Evolutionary conservation across 2,888 invertebrate species (phyloP), one percentile per base, ranked within the genome.

Genomic region (Melinaea marsaeus): DNA sequence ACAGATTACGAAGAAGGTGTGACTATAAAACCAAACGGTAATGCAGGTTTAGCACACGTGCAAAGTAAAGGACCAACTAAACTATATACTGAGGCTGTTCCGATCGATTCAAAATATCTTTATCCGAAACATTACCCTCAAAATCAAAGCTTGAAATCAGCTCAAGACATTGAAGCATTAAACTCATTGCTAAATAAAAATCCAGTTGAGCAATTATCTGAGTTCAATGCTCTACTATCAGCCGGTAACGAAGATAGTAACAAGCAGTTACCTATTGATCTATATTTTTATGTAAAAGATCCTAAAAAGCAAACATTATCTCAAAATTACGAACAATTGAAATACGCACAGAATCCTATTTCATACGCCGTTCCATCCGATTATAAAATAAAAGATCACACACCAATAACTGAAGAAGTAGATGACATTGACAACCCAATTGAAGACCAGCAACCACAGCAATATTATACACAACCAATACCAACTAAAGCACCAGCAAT

Each of bases 181-280:
- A 90, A 85, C 69, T 84, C 88, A 11, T 71, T 92, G 55, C 71
- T 92, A 13, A 86, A 86, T 2, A 91, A 92, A 74, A 79, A 81
- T 11, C 91, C 92, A 0, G 83, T 82, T 47, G 84, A 87, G 47
- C 92, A 93, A 69, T 72, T 92, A 9, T 78, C 88, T 60, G 89
- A 91, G 62, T 77, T 93, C 13, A 89, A 91, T 63, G 85, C 88
- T 55, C 72, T 93, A n/a, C 71, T 92, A 45, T 68, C 73, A 0
- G 72, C 74, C n/a, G 70, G 71, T 4, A 74, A 74, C 13, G 73
- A 79, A 55, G 72, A 71, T 0, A 76, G 76, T 65, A 75, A 77
- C 37, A 74, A 70, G 13, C 77, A 85, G 42, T 78, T 77, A 0
- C 87, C 89, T 2, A 79, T 86, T 22, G 86, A 90, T 69, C 68